These are phyloP conservation scores for Leptinotarsa tumamoca DNA, from an alignment of 2,888 invertebrate species.

Conservation along the genomic window DNA sequence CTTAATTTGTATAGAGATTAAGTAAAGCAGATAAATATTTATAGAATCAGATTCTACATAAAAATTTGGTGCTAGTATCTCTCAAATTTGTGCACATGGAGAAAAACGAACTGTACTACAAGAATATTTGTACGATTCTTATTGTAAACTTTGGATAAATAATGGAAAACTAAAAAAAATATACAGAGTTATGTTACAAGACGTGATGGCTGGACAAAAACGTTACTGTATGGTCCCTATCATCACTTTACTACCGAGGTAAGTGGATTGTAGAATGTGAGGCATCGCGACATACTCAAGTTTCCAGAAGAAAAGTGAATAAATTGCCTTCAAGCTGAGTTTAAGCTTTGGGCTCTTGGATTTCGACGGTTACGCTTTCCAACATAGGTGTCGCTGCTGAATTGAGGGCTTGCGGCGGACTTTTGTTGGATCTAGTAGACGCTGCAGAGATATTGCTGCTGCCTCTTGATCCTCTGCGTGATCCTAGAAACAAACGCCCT, in stretches of 20 bases:
- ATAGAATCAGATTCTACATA: slow-evolving; percentile 30
- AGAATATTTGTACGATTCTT: slow-evolving; percentile 46
- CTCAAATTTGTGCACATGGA: slow-evolving; percentile 36
- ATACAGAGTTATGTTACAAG: slow-evolving; percentile 44
- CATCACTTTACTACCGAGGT: slow-evolving; percentile 63
- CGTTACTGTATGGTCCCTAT: slow-evolving; percentile 63
- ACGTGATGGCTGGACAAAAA: slow-evolving; percentile 64
- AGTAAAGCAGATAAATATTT: slow-evolving; percentile 51
- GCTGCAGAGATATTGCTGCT: slow-evolving; percentile 84
- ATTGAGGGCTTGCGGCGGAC: slow-evolving; percentile 62
- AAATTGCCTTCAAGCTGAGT: slow-evolving; percentile 21
- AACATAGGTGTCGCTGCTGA: slow-evolving; percentile 67
- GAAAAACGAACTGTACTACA: slow-evolving; percentile 39
- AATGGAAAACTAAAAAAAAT: slow-evolving; percentile 44
- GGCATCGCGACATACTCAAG: slow-evolving; percentile 29
- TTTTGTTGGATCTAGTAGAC: slow-evolving; percentile 77
- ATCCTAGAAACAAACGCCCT: slow-evolving; percentile 68
- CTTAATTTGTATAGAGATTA: slow-evolving; percentile 58
- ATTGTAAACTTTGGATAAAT: slow-evolving; percentile 38
- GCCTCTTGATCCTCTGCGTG: slow-evolving; percentile 79
- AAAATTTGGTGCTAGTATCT: slow-evolving; percentile 41
- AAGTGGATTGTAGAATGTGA: slow-evolving; percentile 50
- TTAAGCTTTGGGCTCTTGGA: slow-evolving; percentile 74
- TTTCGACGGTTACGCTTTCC: slow-evolving; percentile 81
- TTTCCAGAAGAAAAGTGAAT: slow-evolving; percentile 25